A percentile compares a stretch with the other conserved stretches of the same genome.
Conservation (phyloP, 2,113 vertebrate genomes). For the Neodontobutis hainanensis region DNA sequence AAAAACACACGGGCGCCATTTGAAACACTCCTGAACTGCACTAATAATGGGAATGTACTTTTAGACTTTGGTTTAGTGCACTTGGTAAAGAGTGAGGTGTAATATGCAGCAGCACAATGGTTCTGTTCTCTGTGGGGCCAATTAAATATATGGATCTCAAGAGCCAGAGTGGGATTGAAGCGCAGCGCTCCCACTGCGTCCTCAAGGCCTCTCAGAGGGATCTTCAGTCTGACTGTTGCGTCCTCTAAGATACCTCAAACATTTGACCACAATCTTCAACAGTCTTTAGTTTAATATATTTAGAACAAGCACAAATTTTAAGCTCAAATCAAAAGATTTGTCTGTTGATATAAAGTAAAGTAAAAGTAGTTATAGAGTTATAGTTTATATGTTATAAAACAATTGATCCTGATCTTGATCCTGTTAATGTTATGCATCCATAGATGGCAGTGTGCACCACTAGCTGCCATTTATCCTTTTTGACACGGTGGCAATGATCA, state of each 20-base stretch:
- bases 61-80: constrained; percentile 40
- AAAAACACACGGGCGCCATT: constrained; percentile 17
- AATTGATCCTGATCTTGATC: constrained; percentile 17
- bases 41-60: constrained; percentile 41
- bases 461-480: constrained; percentile 30
- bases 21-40: constrained; percentile 25
- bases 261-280: background rate
- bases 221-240: constrained; percentile 4
- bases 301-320: too few species aligned
- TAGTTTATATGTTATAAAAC: too few species aligned
- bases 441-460: constrained; percentile 76
- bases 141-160: constrained; percentile 65
- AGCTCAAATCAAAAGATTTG: too few species aligned
- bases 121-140: constrained; percentile 58
- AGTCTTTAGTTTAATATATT: background rate
- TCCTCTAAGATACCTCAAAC: background rate
- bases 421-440: constrained; percentile 40
- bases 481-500: constrained; percentile 23
- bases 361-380: too few species aligned
- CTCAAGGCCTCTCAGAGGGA: constrained; percentile 36
- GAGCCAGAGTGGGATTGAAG: constrained; percentile 52
- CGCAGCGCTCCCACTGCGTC: constrained; percentile 30
- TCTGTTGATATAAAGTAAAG: too few species aligned
- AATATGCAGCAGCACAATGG: constrained; percentile 14
- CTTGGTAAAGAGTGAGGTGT: constrained; percentile 26